Percentiles rank a stretch among this genome's conserved stretches.
Evolutionary conservation across 2,797 vertebrate species (phyloP).

Genomic region (Sphenopsis melanotis): DNA sequence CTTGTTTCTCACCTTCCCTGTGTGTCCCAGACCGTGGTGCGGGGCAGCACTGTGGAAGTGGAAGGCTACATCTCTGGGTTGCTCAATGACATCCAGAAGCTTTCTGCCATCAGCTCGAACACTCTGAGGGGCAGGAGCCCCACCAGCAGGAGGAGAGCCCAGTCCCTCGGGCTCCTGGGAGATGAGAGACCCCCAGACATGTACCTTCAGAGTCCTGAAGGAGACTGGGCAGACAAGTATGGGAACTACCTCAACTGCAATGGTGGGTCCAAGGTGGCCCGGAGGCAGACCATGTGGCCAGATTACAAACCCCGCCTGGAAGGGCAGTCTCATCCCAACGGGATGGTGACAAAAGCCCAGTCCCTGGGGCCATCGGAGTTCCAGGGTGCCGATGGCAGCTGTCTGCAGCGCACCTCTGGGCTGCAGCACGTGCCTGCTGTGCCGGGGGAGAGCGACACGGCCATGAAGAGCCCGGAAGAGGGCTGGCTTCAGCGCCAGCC

Average conservation of each 20-base stretch:
- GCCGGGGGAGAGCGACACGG: conserved; percentile 73
- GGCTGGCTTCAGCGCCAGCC: conserved; percentile 83
- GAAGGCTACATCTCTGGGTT: conserved; percentile 94
- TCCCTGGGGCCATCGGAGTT: conserved; percentile 85
- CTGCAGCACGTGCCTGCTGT: conserved; percentile 23
- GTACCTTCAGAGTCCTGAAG: conserved; percentile 86
- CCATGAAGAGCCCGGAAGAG: conserved; percentile 72
- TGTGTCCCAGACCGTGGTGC: conserved; percentile 87
- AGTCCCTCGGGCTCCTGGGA: conserved; percentile 89
- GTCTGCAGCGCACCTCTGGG: conserved; percentile 59
- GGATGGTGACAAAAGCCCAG: conserved; percentile 86
- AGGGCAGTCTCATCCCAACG: conserved; percentile 83
- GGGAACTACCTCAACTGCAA: conserved; percentile 82
- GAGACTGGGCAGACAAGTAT: conserved; percentile 79
- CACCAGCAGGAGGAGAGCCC: conserved; percentile 89
- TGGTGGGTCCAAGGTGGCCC: conserved; percentile 80
- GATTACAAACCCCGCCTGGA: conserved; percentile 83
- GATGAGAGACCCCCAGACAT: conserved; percentile 86
- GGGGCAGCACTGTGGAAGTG: conserved; percentile 89
- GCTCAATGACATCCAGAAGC: conserved; percentile 93
- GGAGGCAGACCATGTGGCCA: conserved; percentile 85
- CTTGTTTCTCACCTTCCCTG: neutral
- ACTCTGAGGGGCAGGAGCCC: conserved; percentile 92
- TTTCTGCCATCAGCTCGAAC: conserved; percentile 96
- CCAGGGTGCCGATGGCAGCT: conserved; percentile 70